These are phyloP conservation scores for Halotydeus destructor DNA, from an alignment of 1,140 invertebrate genomes.

Conservation along the genomic window DNA sequence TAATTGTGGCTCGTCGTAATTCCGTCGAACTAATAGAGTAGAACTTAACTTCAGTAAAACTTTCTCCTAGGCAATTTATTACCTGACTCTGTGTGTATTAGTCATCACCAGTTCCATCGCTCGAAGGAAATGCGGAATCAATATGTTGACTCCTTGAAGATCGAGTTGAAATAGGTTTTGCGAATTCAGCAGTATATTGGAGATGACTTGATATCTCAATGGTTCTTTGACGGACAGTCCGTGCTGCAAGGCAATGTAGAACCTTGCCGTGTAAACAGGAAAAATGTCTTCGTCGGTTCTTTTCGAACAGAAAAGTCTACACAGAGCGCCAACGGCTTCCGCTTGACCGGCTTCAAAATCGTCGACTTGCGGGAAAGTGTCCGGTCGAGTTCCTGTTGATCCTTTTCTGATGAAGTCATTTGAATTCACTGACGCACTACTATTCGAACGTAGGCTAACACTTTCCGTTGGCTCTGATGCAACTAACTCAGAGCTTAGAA, in stretches of 20 bases:
- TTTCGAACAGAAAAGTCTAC: constrained; percentile 85
- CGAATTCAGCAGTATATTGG: constrained; percentile 57
- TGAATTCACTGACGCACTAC: not conserved
- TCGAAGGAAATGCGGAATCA: constrained; percentile 66
- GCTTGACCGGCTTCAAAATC: constrained; percentile 54
- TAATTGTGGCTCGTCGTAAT: constrained; percentile 66
- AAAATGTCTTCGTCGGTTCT: constrained; percentile 86
- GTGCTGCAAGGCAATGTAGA: constrained; percentile 74
- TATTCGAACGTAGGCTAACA: not conserved
- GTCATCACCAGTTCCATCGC: constrained; percentile 63
- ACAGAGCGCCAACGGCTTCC: constrained; percentile 80
- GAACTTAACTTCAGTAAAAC: constrained; percentile 5
- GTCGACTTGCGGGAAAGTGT: constrained; percentile 11
- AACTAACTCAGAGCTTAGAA: constrained; percentile 43
- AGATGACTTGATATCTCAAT: constrained; percentile 33
- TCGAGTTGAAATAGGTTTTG: constrained; percentile 62
- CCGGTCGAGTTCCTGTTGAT: not conserved
- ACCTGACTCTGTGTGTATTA: constrained; percentile 2
- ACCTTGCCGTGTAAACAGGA: constrained; percentile 77
- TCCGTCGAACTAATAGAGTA: constrained; percentile 38
- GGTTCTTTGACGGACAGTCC: constrained; percentile 34
- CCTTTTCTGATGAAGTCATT: not conserved
- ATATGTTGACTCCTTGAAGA: constrained; percentile 70
- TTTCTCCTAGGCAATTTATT: too few species aligned
- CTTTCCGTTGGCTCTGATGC: too few species aligned